Evolutionary conservation across 2,113 vertebrate species (phyloP).

Genomic region (Cynoglossus semilaevis): DNA sequence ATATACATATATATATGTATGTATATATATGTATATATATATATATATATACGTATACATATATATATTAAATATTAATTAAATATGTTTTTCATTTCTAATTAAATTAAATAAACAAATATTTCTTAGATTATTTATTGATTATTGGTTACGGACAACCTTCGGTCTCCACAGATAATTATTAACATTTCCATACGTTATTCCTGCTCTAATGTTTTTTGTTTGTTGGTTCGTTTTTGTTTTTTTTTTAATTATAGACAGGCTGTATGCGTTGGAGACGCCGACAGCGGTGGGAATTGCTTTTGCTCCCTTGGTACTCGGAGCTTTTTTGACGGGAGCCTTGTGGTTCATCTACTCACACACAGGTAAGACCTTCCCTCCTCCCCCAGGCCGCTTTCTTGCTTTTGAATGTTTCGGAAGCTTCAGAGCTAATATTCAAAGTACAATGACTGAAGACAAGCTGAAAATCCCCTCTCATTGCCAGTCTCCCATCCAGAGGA

Average conservation of each 20-base stretch:
- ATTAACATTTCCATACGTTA: too few relatives aligned
- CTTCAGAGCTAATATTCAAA: constrained; percentile 54
- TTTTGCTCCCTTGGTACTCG: constrained; percentile 92
- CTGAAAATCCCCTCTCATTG: constrained; percentile 76
- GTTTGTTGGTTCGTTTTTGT: neutral
- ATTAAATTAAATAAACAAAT: too few relatives aligned
- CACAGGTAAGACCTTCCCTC: constrained; percentile 81
- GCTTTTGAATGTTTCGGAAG: constrained; percentile 62
- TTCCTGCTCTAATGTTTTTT: too few relatives aligned
- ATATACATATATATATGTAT: too few relatives aligned
- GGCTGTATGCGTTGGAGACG: constrained; percentile 85
- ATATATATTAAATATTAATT: too few relatives aligned
- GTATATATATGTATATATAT: too few relatives aligned
- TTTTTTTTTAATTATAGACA: constrained; percentile 55
- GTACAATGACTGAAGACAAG: constrained; percentile 70
- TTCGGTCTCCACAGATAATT: too few relatives aligned
- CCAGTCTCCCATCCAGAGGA: constrained; percentile 61
- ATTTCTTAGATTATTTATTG: too few relatives aligned
- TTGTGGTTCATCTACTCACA: constrained; percentile 97
- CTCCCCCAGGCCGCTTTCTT: constrained; percentile 57
- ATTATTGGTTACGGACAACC: too few relatives aligned
- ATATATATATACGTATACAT: too few relatives aligned
- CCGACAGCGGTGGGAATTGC: constrained; percentile 93
- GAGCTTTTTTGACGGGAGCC: constrained; percentile 89
- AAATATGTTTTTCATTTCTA: too few relatives aligned